Conservation (phyloP, 2,888 invertebrate genomes). For the Trichogramma evanescens region DNA sequence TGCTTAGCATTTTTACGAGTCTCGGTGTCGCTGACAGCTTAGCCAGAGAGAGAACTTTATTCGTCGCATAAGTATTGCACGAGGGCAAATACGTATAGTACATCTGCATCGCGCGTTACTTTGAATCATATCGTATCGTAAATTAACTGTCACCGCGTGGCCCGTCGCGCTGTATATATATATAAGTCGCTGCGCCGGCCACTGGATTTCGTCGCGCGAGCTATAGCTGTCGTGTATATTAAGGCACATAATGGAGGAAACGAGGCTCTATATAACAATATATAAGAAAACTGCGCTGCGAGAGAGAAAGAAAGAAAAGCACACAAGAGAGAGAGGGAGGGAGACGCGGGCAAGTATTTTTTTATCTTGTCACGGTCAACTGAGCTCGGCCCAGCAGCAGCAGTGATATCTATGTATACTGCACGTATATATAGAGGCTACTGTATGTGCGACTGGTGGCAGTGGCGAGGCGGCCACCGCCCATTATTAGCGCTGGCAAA, state of each 20-base stretch:
- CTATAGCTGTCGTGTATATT: background rate
- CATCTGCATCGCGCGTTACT: no score
- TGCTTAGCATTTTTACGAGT: conserved; percentile 47
- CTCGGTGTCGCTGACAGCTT: conserved; percentile 45
- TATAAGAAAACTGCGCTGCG: conserved; percentile 24
- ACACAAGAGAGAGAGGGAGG: conserved; percentile 24
- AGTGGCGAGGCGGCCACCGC: conserved; percentile 30
- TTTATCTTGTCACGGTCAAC: conserved; percentile 50
- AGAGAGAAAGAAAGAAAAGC: conserved; percentile 23
- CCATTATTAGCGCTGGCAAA: conserved; percentile 46
- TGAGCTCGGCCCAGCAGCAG: conserved; percentile 36
- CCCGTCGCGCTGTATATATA: conserved; percentile 34
- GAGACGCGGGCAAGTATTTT: conserved; percentile 43
- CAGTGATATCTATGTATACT: no score
- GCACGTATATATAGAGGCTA: no score
- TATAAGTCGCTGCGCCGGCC: background rate
- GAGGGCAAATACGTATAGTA: no score
- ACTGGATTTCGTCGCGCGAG: background rate
- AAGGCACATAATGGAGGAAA: conserved; percentile 18
- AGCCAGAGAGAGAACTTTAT: conserved; percentile 27
- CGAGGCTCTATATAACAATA: conserved; percentile 9
- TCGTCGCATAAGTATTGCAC: conserved; percentile 9
- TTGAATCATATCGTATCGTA: conserved; percentile 32
- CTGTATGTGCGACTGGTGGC: no score
- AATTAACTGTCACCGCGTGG: conserved; percentile 25